phyloP scores from a whole-genome alignment of 2,113 vertebrate species.

The Rhipidura dahli region DNA sequence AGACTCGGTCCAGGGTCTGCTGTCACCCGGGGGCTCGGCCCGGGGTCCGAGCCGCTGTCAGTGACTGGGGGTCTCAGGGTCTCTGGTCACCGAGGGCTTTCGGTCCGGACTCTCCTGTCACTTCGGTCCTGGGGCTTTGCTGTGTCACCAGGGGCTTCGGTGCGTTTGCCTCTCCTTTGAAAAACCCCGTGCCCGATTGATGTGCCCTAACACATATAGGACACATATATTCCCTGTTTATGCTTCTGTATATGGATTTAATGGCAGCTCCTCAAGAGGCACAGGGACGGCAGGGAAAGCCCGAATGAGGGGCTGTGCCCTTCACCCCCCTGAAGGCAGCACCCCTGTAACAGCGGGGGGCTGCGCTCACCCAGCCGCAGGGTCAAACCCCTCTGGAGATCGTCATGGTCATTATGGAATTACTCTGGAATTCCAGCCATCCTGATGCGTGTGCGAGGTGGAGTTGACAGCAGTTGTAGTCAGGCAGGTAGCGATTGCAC shows the following conservation, averaged over 20 bases:
- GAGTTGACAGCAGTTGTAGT: neutral
- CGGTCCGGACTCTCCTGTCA: neutral
- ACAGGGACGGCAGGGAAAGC: neutral
- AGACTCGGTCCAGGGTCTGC: neutral
- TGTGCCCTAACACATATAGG: fast-evolving
- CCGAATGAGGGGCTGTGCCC: neutral
- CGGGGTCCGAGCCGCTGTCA: neutral
- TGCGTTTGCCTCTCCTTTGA: neutral
- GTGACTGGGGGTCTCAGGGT: neutral
- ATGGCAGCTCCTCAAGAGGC: neutral
- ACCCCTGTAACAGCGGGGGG: neutral
- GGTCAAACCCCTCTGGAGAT: neutral
- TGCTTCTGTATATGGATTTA: fast-evolving
- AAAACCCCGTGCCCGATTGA: fast-evolving
- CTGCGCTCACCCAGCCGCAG: neutral
- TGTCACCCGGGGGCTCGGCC: neutral
- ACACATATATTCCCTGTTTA: fast-evolving
- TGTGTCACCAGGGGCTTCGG: neutral
- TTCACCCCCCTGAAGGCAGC: neutral
- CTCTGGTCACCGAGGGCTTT: neutral
- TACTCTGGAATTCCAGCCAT: neutral
- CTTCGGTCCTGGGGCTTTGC: neutral
- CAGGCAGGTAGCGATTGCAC: neutral
- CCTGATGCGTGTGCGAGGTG: neutral
- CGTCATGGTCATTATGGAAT: neutral